Evolutionary conservation across 2,113 vertebrate species (phyloP).

Genomic region (Phrynocephalus versicolor): DNA sequence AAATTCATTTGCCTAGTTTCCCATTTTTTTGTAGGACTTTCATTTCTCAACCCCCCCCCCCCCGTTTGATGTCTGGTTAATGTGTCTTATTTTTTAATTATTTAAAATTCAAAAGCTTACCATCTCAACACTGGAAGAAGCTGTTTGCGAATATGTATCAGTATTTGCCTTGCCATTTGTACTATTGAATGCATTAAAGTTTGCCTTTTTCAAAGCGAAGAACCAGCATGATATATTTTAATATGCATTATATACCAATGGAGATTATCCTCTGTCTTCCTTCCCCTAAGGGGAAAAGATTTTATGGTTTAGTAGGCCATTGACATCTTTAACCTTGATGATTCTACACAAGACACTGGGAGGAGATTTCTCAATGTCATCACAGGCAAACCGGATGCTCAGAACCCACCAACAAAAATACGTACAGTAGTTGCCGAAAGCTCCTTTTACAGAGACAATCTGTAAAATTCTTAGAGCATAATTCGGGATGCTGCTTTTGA

Average conservation of each 20-base stretch:
- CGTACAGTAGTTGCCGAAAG: neutral
- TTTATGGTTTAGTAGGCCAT: constrained; percentile 10
- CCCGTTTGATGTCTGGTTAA: constrained; percentile 22
- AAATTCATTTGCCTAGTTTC: neutral
- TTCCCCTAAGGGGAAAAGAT: constrained; percentile 7
- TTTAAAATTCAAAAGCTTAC: constrained; percentile 14
- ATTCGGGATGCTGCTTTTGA: neutral
- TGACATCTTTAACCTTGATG: constrained; percentile 1
- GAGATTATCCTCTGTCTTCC: constrained; percentile 1
- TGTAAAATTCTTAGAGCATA: neutral
- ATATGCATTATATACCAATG: constrained; percentile 20
- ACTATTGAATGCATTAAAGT: neutral
- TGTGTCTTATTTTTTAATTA: constrained; percentile 17
- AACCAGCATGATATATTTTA: constrained; percentile 8
- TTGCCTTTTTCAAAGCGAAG: constrained; percentile 1
- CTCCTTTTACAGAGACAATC: neutral
- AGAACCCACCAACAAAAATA: neutral
- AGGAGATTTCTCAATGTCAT: neutral
- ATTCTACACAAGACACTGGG: neutral
- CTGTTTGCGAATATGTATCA: neutral
- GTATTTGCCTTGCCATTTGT: neutral
- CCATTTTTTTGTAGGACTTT: neutral
- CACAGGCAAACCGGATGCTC: neutral
- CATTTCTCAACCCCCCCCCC: neutral
- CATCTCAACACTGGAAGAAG: neutral